These are phyloP conservation scores for Rhabdomys pumilio DNA, from an alignment of 2,797 vertebrate genomes.

Conservation along the genomic window DNA sequence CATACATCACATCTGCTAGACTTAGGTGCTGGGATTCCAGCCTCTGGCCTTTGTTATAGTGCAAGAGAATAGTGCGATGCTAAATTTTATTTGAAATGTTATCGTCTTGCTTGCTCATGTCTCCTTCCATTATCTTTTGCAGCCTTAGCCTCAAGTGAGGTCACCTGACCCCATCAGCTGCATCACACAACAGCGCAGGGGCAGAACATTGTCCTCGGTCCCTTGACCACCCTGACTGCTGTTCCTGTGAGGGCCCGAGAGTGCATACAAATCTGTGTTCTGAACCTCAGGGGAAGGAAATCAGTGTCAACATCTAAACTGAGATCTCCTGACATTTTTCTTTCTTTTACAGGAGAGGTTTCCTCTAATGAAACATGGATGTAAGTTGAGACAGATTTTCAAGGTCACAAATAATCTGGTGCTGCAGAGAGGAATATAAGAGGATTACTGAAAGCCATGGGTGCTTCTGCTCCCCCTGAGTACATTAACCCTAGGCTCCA, in stretches of 20 bases:
- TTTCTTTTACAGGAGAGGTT: background rate
- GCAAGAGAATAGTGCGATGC: background rate
- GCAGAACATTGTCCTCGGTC: background rate
- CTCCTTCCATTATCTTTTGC: slow-evolving; percentile 49
- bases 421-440: background rate
- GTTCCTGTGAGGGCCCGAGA: background rate
- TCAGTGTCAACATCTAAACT: slow-evolving; percentile 16
- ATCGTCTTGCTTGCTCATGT: slow-evolving; percentile 47
- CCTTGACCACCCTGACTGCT: background rate
- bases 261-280: background rate
- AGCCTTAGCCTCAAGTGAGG: slow-evolving; percentile 3
- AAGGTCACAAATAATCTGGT: background rate
- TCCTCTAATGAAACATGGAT: slow-evolving; percentile 48
- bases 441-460: background rate
- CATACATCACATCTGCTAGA: background rate
- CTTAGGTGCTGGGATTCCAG: background rate
- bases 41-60: slow-evolving; percentile 11
- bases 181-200: background rate
- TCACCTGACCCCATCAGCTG: slow-evolving; percentile 48
- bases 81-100: slow-evolving; percentile 66
- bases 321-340: background rate
- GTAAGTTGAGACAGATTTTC: slow-evolving; percentile 5
- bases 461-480: background rate
- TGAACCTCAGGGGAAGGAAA: background rate
- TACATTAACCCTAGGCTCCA: background rate